Conservation (phyloP, 1,140 invertebrate genomes). For the Halyomorpha halys region DNA sequence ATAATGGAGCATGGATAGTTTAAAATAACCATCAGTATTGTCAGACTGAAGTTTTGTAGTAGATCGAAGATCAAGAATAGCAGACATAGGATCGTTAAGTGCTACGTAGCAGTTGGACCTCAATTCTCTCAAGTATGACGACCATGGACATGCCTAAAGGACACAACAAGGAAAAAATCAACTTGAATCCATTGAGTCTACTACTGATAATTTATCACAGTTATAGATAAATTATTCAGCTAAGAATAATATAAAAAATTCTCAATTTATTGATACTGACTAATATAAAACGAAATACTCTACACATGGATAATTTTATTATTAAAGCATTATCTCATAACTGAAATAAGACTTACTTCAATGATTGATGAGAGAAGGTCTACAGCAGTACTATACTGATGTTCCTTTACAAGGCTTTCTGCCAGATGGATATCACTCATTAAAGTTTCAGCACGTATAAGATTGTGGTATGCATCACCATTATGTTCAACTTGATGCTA, state of each 20-base stretch:
- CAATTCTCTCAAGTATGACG: slow-evolving; percentile 67
- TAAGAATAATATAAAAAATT: no score
- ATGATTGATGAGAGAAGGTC: slow-evolving; percentile 59
- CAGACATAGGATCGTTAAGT: slow-evolving; percentile 70
- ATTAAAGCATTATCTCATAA: no score
- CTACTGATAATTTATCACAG: no score
- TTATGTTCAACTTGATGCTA: slow-evolving; percentile 67
- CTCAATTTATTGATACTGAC: no score
- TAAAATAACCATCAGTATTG: slow-evolving; percentile 79
- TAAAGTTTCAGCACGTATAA: slow-evolving; percentile 48
- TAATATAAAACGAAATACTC: no score
- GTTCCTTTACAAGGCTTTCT: slow-evolving; percentile 51
- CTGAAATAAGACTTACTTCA: slow-evolving; percentile 44
- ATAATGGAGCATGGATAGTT: slow-evolving; percentile 77
- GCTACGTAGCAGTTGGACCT: slow-evolving; percentile 74
- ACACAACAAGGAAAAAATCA: no score
- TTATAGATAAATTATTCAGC: no score
- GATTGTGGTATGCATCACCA: slow-evolving; percentile 56
- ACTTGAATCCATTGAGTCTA: no score
- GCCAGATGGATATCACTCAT: slow-evolving; percentile 54
- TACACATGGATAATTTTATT: no score
- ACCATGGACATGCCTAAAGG: slow-evolving; percentile 66
- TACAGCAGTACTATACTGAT: slow-evolving; percentile 60
- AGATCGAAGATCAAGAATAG: slow-evolving; percentile 80
- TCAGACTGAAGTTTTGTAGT: slow-evolving; percentile 84